Evolutionary conservation across 2,888 invertebrate species (phyloP).

Genomic region (Hemicrepidius hirtus): DNA sequence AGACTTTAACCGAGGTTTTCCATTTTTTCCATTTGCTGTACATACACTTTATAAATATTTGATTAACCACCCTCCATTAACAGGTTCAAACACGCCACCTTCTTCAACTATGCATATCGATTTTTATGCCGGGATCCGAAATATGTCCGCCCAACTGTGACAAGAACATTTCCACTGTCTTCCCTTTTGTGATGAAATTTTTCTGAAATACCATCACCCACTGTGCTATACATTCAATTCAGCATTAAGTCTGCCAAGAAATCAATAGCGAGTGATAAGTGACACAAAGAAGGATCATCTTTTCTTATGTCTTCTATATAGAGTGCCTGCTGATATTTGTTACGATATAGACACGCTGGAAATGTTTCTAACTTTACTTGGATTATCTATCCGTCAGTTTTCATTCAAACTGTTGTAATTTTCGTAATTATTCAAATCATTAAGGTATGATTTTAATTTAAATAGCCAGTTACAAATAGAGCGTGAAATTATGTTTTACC

Average conservation of each 20-base stretch:
- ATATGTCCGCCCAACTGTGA: not conserved
- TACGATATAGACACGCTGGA: not conserved
- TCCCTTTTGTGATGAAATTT: not conserved
- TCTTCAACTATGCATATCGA: not conserved
- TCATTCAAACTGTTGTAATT: too few species aligned
- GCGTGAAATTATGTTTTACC: too few species aligned
- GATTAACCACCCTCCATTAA: not conserved
- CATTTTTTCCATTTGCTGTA: not conserved
- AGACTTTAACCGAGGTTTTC: too few species aligned
- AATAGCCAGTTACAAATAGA: too few species aligned
- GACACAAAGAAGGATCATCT: slow-evolving; percentile 27
- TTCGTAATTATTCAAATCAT: too few species aligned
- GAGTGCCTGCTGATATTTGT: not conserved
- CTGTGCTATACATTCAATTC: slow-evolving; percentile 2
- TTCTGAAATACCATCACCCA: slow-evolving; percentile 7
- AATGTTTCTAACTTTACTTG: too few species aligned
- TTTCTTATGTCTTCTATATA: slow-evolving; percentile 11
- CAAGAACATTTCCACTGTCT: not conserved
- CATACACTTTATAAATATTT: not conserved
- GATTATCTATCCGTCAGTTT: too few species aligned
- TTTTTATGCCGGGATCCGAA: not conserved
- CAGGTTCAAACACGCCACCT: too few species aligned
- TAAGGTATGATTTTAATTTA: too few species aligned
- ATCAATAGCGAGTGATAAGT: slow-evolving; percentile 17
- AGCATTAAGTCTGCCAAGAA: slow-evolving; percentile 15